Base-by-base conservation (phyloP, 64 coral and sea anemone species). In the Cladopsammia gracilis region DNA sequence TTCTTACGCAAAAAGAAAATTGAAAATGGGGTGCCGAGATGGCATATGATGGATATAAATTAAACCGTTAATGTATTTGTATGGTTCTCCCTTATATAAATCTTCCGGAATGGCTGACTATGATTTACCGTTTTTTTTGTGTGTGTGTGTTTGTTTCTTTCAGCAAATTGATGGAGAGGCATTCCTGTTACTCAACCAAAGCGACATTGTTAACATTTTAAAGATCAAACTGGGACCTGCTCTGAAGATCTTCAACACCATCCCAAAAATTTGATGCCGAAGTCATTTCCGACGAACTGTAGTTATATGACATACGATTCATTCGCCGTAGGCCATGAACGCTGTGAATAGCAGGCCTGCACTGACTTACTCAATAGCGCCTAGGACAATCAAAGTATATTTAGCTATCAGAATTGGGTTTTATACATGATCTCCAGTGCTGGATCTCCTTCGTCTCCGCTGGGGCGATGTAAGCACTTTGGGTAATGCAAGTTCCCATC, bases 91-190 rank as follows among this genome's bases (percentile, higher is more conserved):
- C 34, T 34, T 0, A 34, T 34, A 34, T 1, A 1, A 34, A 34
- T 34, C 34, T 34, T 0, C 34, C 34, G 34, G 34, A 34, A 34
- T 34, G 34, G 34, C 2, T 34, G 34, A 34, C 34, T 34, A 34
- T 34, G 34, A 34, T 34, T 34, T 34, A 34, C 34, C 0, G 34
- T 34, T 83, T 5, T 85, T 47, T 6, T 34, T 25, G 22, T 43
- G 24, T 45, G 15, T 14, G 0, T 4, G 0, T 47, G 19, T 87
- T 94, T 56, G 3, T 86, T 70, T 67, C 26, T 82, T 88, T 43
- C 62, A 95, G 94, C 88, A 95, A 87, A 95, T 95, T 23, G 94
- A 95, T 53, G 94, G 94, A 22, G 94, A 95, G 57, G 88, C 94
- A 20, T 91, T 95, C 87, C 88, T 95, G 0, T 73, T 95, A 11